Evolutionary conservation across 2,797 vertebrate genomes (phyloP).

Genomic region (Phrynocephalus forsythii): DNA sequence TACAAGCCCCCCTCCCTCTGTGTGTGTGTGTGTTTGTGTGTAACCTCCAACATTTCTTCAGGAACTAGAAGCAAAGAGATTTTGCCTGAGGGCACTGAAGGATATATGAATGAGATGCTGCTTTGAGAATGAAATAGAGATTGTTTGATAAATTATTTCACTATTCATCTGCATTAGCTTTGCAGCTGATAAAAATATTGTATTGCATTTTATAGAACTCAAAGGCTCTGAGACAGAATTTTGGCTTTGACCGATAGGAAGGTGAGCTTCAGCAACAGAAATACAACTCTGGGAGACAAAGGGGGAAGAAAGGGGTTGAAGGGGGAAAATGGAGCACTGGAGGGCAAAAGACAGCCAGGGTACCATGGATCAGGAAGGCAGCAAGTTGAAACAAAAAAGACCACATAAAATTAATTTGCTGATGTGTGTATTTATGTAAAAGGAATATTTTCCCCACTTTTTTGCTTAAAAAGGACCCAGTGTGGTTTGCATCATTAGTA

Average conservation of each 20-base stretch:
- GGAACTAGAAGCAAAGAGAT: conserved; percentile 8
- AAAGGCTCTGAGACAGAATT: conserved; percentile 1
- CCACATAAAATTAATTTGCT: no score
- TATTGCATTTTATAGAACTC: background rate
- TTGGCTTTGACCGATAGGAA: conserved; percentile 4
- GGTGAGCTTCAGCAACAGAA: background rate
- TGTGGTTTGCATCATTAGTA: no score
- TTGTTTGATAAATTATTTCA: conserved; percentile 30
- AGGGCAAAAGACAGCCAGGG: background rate
- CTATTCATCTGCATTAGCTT: conserved; percentile 5
- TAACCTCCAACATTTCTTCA: background rate
- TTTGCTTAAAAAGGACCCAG: no score
- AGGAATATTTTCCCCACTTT: no score
- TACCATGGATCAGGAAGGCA: background rate
- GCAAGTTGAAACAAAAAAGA: background rate
- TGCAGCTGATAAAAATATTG: conserved; percentile 16
- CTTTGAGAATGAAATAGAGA: conserved; percentile 4
- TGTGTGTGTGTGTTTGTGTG: no score
- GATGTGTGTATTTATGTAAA: no score
- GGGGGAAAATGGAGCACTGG: background rate
- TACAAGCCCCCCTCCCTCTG: no score
- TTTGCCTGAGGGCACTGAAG: background rate
- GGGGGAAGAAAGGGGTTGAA: background rate
- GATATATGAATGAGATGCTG: background rate
- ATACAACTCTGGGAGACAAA: background rate